A percentile compares a stretch with the other conserved stretches of the same genome.
Evolutionary conservation across 92 coral and sea anemone species (phyloP).

Genomic region (Porites divaricata): DNA sequence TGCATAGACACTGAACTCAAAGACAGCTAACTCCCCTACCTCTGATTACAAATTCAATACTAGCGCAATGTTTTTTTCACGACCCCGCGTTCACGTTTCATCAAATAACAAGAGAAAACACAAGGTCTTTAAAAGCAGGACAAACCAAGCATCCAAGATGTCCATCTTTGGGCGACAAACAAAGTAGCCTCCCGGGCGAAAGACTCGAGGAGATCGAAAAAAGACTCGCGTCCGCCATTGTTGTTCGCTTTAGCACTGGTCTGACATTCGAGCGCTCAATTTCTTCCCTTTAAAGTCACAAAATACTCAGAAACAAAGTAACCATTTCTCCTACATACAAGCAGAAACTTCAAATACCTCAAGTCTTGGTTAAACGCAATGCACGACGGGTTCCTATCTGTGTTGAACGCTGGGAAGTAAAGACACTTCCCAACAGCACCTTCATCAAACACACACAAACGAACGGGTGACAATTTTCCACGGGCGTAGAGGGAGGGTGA

Average conservation of each 20-base stretch:
- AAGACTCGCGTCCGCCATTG: conserved; percentile 40
- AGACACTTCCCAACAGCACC: conserved; percentile 63
- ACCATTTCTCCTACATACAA: background rate
- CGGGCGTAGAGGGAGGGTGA: no score
- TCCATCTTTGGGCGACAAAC: background rate
- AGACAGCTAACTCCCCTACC: background rate
- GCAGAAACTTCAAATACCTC: conserved; percentile 70
- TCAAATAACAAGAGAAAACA: background rate
- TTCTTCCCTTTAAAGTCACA: background rate
- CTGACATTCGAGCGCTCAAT: conserved; percentile 3
- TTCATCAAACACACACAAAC: conserved; percentile 20
- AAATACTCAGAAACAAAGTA: background rate
- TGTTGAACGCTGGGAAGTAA: conserved; percentile 99
- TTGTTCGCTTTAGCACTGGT: conserved; percentile 25
- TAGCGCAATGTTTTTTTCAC: background rate
- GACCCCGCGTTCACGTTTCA: background rate
- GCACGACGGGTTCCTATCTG: conserved; percentile 98
- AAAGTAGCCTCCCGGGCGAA: background rate
- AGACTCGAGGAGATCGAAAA: conserved; percentile 12
- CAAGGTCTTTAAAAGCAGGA: background rate
- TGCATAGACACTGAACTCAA: background rate
- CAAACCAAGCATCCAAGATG: background rate
- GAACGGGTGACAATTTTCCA: no score
- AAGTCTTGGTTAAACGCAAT: conserved; percentile 93
- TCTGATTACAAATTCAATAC: background rate